Evolutionary conservation across 2,797 vertebrate genomes (phyloP).

Genomic region (Acropternis orthonyx): DNA sequence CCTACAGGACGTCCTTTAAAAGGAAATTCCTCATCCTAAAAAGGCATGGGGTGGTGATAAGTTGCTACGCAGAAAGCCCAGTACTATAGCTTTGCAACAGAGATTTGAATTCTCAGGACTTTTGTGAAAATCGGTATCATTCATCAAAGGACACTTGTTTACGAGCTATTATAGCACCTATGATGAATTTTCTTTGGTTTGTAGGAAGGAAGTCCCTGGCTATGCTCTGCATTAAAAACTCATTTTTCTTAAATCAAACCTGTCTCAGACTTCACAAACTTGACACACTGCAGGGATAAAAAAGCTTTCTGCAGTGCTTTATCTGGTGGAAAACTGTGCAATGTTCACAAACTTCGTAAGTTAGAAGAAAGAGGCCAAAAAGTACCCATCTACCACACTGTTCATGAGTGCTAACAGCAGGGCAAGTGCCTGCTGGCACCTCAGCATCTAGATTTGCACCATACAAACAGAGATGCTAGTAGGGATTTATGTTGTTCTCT

Average conservation of each 20-base stretch:
- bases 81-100: background rate
- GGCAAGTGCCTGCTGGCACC: background rate
- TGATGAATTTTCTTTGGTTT: background rate
- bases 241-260: slow-evolving; percentile 1
- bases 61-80: background rate
- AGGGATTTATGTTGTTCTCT: background rate
- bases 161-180: background rate
- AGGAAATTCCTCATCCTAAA: background rate
- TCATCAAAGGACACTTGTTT: background rate
- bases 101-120: background rate
- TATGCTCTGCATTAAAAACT: background rate
- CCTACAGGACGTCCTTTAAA: background rate
- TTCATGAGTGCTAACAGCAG: background rate
- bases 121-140: background rate
- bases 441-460: background rate
- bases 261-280: background rate
- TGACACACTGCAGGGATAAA: background rate
- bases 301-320: background rate
- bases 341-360: background rate
- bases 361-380: background rate
- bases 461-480: background rate
- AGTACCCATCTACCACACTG: background rate
- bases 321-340: background rate
- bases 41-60: background rate
- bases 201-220: background rate